Evolutionary conservation across 2,113 vertebrate species (phyloP), one percentile per base, ranked within the genome.

Genomic region (Semnopithecus entellus): DNA sequence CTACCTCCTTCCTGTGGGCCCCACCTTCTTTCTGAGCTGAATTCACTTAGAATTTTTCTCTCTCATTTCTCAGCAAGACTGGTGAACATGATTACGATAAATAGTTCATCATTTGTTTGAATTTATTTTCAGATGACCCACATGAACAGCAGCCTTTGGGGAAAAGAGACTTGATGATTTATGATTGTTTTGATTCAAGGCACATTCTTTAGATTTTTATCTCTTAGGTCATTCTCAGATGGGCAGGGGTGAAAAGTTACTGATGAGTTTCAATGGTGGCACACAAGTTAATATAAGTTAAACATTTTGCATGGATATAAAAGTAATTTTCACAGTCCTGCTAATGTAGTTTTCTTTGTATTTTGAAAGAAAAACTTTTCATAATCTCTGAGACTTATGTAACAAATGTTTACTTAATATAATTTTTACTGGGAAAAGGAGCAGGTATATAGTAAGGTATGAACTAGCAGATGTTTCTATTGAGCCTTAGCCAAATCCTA

Each of bases 121-220:
- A 27, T 94, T 96, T 40, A 83, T 5, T 91, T 96, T n/a, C 12
- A 76, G 70, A 22, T 86, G 30, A 78, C 81, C 50, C 40, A 3
- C 55, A 30, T 72, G 32, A 93, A 66, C 2, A 75, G 9, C 38
- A 88, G 17, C 43, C 30, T 94, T 88, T 75, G 32, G 48, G 38
- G 38, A 35, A 32, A 68, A 91, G 30, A 91, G 48, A 89, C 30
- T 92, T n/a, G 27, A 61, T 83, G 23, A 94, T 88, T 93, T 59
- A 87, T 9, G 22, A 30, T 95, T 97, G 22, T 95, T 96, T 96
- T 92, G 9, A 94, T 22, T 89, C 30, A 93, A 48, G 32, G 59
- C 8, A 90, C 1, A 64, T 48, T 68, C 40, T 27, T 94, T 79
- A 48, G 52, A 81, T 89, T 95, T 92, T 66, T 59, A 85, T 86